Percentiles rank a stretch among this genome's conserved stretches.
These are phyloP conservation scores for Psettodes erumei DNA, from an alignment of 2,113 vertebrate species.

Conservation along the genomic window DNA sequence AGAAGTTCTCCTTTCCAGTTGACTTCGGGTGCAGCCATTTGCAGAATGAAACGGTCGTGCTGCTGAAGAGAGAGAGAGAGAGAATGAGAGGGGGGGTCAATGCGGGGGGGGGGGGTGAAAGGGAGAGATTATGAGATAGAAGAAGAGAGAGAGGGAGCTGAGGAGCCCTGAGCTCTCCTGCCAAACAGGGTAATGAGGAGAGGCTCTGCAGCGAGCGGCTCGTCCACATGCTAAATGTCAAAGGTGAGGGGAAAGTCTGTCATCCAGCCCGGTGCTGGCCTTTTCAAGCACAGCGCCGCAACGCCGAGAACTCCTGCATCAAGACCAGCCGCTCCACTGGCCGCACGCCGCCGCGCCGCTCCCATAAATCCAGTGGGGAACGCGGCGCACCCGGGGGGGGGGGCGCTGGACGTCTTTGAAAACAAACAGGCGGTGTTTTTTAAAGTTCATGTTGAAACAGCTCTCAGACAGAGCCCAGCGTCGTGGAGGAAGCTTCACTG, in stretches of 20 bases:
- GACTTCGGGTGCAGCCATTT: constrained; percentile 79
- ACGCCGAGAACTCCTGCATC: constrained; percentile 59
- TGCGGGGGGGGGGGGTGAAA: background rate
- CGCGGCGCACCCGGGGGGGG: constrained; percentile 15
- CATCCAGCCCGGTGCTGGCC: constrained; percentile 60
- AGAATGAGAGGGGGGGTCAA: constrained; percentile 5
- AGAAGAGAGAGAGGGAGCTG: constrained; percentile 21
- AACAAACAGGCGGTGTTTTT: constrained; percentile 42
- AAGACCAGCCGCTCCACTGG: constrained; percentile 33
- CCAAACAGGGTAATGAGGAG: constrained; percentile 76
- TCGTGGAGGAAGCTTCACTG: background rate
- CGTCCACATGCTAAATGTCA: constrained; percentile 75
- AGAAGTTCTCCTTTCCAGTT: constrained; percentile 74
- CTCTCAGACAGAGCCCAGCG: background rate
- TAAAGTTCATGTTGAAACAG: constrained; percentile 45
- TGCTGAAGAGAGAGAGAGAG: constrained; percentile 32
- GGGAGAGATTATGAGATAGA: constrained; percentile 48
- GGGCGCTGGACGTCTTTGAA: constrained; percentile 22
- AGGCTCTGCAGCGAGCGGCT: constrained; percentile 58
- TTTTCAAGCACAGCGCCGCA: constrained; percentile 50
- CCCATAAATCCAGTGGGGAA: constrained; percentile 42
- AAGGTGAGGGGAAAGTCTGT: constrained; percentile 71
- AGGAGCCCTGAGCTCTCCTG: constrained; percentile 56
- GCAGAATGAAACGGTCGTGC: constrained; percentile 67
- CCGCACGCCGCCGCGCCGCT: constrained; percentile 15